Percentiles rank a stretch among this genome's conserved stretches.
Conservation (phyloP, 2,888 invertebrate species). For the Ditylenchus weischeri region DNA sequence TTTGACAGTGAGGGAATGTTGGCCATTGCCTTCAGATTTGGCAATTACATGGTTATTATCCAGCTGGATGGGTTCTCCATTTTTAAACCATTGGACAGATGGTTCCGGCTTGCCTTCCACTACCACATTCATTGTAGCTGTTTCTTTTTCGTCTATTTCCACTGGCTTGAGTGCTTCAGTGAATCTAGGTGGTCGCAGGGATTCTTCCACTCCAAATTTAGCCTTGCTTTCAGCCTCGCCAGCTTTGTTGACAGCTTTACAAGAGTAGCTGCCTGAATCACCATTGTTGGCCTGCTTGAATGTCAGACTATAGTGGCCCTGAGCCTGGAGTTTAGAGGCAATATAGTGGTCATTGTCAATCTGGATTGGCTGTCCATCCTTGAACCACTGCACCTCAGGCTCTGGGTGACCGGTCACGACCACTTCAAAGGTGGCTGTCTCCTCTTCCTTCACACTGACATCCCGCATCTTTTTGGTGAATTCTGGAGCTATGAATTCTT, state of each 20-base stretch:
- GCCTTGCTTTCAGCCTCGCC: constrained; percentile 72
- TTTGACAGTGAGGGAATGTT: constrained; percentile 45
- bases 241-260: constrained; percentile 83
- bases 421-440: constrained; percentile 21
- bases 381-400: constrained; percentile 76
- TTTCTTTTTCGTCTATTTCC: constrained; percentile 84
- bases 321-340: constrained; percentile 34
- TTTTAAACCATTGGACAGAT: constrained; percentile 81
- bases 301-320: constrained; percentile 64
- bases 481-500: constrained; percentile 28
- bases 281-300: constrained; percentile 70
- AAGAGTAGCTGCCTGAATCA: constrained; percentile 89
- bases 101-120: constrained; percentile 74
- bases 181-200: constrained; percentile 71
- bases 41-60: constrained; percentile 69
- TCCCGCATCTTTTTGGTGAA: constrained; percentile 46
- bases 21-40: constrained; percentile 63
- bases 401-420: constrained; percentile 71
- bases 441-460: constrained; percentile 38
- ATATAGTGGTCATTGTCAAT: constrained; percentile 38
- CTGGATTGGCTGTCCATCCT: constrained; percentile 65
- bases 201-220: constrained; percentile 47
- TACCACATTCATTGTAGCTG: constrained; percentile 76
- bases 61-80: constrained; percentile 63
- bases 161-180: constrained; percentile 71